These are phyloP conservation scores for Thunnus maccoyii DNA, from an alignment of 2,113 vertebrate species.

Conservation along the genomic window DNA sequence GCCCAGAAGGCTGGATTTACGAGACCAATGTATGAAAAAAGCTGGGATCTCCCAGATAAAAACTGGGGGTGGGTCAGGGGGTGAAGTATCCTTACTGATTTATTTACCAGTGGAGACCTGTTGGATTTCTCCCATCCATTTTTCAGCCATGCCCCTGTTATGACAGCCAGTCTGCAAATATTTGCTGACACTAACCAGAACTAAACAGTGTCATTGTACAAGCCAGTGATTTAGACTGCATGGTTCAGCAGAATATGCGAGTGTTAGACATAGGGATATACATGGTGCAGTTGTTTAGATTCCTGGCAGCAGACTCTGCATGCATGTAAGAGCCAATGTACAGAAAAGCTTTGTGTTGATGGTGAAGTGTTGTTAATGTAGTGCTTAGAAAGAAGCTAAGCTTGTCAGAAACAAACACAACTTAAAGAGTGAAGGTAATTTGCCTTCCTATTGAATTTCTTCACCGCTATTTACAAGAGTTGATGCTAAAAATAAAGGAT, in stretches of 20 bases:
- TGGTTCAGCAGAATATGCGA: conserved; percentile 70
- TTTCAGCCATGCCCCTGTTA: conserved; percentile 84
- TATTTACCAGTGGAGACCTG: conserved; percentile 80
- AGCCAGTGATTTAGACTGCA: conserved; percentile 78
- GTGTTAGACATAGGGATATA: conserved; percentile 77
- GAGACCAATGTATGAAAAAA: conserved; percentile 74
- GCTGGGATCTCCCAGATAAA: conserved; percentile 82
- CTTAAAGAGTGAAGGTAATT: neutral
- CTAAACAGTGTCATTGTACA: conserved; percentile 85
- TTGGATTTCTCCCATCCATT: conserved; percentile 79
- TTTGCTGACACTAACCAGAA: conserved; percentile 88
- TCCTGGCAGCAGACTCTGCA: conserved; percentile 57
- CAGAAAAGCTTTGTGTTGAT: conserved; percentile 63
- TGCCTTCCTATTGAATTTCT: conserved; percentile 1
- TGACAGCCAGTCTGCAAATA: conserved; percentile 88
- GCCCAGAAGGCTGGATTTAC: conserved; percentile 78
- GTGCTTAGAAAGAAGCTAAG: conserved; percentile 38
- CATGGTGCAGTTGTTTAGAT: conserved; percentile 79
- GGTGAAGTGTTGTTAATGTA: conserved; percentile 63
- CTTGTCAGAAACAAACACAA: conserved; percentile 36
- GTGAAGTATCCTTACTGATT: conserved; percentile 85
- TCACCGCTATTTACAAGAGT: neutral
- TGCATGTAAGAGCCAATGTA: conserved; percentile 63
- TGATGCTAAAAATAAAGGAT: neutral
- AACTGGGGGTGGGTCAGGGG: conserved; percentile 72